Conservation (phyloP, 2,797 vertebrate species). For the Enoplosus armatus region DNA sequence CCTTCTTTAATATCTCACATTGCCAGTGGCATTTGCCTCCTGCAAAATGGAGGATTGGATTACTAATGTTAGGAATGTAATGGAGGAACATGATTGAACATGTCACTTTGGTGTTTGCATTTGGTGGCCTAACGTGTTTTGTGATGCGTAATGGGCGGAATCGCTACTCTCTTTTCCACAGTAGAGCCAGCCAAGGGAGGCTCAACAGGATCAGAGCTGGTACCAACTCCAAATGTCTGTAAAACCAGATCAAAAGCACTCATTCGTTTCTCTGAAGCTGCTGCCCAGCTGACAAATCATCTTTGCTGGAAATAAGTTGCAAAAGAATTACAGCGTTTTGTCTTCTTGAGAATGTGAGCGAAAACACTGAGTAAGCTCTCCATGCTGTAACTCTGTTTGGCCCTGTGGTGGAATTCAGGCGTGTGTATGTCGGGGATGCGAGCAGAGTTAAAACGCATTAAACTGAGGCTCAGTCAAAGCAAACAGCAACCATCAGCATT, state of each 20-base stretch:
- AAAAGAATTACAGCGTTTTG: constrained; percentile 53
- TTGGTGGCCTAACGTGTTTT: constrained; percentile 53
- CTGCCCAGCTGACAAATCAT: constrained; percentile 70
- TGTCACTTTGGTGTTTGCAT: constrained; percentile 45
- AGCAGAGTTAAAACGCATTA: constrained; percentile 63
- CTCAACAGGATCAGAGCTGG: constrained; percentile 53
- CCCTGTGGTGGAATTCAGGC: constrained; percentile 57
- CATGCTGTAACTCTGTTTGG: constrained; percentile 23
- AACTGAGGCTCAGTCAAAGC: constrained; percentile 61
- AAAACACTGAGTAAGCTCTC: constrained; percentile 62
- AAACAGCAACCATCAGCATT: constrained; percentile 72
- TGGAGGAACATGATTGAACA: constrained; percentile 68
- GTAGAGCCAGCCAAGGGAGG: constrained; percentile 22
- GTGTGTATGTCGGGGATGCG: constrained; percentile 49
- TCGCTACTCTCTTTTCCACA: constrained; percentile 18
- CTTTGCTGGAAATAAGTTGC: constrained; percentile 57
- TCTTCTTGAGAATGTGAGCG: constrained; percentile 33
- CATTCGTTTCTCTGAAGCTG: constrained; percentile 41
- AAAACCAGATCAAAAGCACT: constrained; percentile 59
- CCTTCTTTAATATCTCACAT: constrained; percentile 75
- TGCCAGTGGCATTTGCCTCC: constrained; percentile 64
- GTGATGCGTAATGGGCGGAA: constrained; percentile 34
- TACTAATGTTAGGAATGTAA: constrained; percentile 67
- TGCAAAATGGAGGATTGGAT: constrained; percentile 72
- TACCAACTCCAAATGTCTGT: constrained; percentile 37